A percentile compares a stretch with the other conserved stretches of the same genome.
Conservation (phyloP, 2,113 vertebrate genomes). For the Parus major region DNA sequence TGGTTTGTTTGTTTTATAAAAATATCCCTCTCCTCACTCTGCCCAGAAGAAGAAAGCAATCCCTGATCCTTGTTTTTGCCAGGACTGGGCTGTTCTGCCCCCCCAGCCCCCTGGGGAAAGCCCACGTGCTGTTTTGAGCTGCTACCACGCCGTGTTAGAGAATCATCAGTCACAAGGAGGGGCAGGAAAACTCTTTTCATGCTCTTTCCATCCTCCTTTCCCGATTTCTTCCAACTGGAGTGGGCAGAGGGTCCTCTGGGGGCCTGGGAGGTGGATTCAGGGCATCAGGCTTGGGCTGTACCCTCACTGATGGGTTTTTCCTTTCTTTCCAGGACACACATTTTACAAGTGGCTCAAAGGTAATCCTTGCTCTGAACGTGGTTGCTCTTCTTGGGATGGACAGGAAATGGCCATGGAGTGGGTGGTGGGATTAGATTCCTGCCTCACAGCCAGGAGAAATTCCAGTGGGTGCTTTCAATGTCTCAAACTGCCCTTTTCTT, state of each 20-base stretch:
- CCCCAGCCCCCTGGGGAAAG: neutral
- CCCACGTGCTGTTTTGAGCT: neutral
- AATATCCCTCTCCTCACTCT: neutral
- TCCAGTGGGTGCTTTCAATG: neutral
- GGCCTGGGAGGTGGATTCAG: neutral
- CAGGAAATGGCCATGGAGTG: neutral
- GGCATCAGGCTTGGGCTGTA: neutral
- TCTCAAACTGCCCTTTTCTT: neutral
- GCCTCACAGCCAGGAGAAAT: neutral
- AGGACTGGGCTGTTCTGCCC: neutral
- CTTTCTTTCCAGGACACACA: slow-evolving; percentile 74
- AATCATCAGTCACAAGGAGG: neutral
- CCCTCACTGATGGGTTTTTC: neutral
- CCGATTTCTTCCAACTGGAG: neutral
- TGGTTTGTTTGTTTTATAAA: neutral
- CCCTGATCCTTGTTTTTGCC: neutral
- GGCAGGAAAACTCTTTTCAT: neutral
- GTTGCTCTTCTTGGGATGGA: neutral
- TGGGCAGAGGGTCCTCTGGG: neutral
- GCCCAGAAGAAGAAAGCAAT: neutral
- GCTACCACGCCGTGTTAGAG: neutral
- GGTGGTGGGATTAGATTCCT: neutral
- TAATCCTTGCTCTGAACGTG: slow-evolving; percentile 34
- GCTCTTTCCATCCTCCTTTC: neutral
- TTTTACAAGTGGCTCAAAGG: slow-evolving; percentile 94